Percentiles rank a stretch among this genome's conserved stretches.
phyloP scores from a whole-genome alignment of 2,888 invertebrate species.

The Sinopyrophorus schimmeli region DNA sequence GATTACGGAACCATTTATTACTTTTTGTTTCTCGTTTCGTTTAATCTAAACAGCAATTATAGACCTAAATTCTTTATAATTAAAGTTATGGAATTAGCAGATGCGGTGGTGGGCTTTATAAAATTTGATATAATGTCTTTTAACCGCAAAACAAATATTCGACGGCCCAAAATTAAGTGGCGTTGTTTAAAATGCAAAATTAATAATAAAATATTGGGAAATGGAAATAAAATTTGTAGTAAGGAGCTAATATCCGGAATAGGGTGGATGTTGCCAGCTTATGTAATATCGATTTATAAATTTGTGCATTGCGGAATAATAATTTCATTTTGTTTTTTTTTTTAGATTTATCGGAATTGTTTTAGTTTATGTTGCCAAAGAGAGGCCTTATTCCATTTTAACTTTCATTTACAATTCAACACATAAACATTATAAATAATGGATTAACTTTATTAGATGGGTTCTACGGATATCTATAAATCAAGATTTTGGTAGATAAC shows the following conservation, averaged over 20 bases:
- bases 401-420: no score
- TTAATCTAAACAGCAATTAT: constrained; percentile 22
- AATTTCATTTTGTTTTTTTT: constrained; percentile 13
- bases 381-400: no score
- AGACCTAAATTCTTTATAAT: constrained; percentile 21
- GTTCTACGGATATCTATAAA: no score
- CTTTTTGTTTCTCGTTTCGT: constrained; percentile 22
- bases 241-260: constrained; percentile 23
- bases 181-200: constrained; percentile 6
- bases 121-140: no score
- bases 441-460: no score
- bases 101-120: constrained; percentile 12
- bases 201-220: constrained; percentile 6
- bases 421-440: no score
- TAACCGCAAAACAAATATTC: no score
- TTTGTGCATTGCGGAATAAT: constrained; percentile 8
- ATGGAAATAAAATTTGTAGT: constrained; percentile 18
- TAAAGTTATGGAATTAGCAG: constrained; percentile 15
- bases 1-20: constrained; percentile 25
- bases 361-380: neutral
- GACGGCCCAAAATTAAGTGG: neutral
- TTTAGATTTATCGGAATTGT: constrained; percentile 6
- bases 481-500: no score
- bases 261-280: constrained; percentile 4
- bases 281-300: constrained; percentile 15